Conservation (phyloP, 2,113 vertebrate species). For the Stegostoma tigrinum region DNA sequence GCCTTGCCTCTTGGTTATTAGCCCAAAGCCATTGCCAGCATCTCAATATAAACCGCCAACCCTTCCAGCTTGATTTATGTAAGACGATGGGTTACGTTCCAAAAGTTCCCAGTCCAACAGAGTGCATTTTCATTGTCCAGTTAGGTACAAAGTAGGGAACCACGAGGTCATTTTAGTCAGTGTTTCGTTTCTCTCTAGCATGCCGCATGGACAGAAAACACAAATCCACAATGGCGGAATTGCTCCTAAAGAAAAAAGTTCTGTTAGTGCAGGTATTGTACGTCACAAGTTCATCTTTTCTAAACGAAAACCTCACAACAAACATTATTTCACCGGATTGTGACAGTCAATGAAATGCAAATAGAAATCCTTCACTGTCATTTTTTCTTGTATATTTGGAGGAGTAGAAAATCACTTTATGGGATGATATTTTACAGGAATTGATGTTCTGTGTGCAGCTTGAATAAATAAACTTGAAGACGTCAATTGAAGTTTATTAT, state of each 20-base stretch:
- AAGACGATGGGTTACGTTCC: not conserved
- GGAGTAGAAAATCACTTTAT: not conserved
- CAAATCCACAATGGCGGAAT: not conserved
- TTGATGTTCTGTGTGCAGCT: not conserved
- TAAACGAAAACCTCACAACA: not conserved
- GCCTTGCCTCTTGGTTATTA: no score
- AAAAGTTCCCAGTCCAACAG: not conserved
- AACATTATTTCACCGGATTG: not conserved
- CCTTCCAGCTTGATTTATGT: no score
- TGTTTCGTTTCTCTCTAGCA: not conserved
- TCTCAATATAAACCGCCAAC: no score
- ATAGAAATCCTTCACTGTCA: not conserved
- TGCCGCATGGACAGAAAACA: not conserved
- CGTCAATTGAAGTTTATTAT: slow-evolving; percentile 31
- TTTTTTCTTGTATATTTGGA: not conserved
- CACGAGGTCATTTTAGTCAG: not conserved
- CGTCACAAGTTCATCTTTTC: not conserved
- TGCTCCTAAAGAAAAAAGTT: not conserved
- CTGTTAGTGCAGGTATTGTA: not conserved
- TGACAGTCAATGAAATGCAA: not conserved
- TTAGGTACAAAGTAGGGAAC: not conserved
- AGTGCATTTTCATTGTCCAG: not conserved
- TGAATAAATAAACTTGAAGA: not conserved
- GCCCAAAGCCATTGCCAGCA: no score
- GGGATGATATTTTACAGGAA: not conserved